Conservation (phyloP, 2,113 vertebrate genomes). For the Gracilinanus agilis region DNA sequence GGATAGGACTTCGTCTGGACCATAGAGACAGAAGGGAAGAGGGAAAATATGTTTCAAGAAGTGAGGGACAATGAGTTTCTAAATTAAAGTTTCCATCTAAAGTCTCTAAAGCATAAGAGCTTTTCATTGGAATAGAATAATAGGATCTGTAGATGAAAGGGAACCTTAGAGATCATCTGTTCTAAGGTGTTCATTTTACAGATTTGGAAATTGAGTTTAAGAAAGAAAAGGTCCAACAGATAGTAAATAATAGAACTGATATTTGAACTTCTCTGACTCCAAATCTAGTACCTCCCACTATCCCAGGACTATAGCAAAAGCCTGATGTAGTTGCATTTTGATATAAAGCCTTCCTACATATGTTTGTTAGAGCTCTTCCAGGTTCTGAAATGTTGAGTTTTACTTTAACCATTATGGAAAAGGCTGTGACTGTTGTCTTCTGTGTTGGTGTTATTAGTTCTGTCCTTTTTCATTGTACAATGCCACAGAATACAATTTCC, state of each 20-base stretch:
- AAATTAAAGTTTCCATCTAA: too few relatives aligned
- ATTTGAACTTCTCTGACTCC: not conserved
- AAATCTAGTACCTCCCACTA: not conserved
- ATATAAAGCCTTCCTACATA: not conserved
- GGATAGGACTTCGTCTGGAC: not conserved
- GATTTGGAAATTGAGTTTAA: not conserved
- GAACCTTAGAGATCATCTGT: not conserved
- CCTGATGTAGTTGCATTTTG: not conserved
- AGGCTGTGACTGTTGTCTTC: not conserved
- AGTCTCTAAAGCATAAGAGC: not conserved
- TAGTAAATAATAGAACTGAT: not conserved
- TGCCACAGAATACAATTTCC: not conserved
- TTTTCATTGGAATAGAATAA: not conserved
- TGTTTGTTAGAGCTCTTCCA: not conserved
- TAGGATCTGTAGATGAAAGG: not conserved
- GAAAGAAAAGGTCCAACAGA: not conserved
- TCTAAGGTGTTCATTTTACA: not conserved
- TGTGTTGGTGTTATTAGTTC: not conserved
- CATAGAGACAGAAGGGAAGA: not conserved
- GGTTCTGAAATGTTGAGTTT: not conserved
- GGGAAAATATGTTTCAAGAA: not conserved
- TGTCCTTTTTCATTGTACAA: not conserved
- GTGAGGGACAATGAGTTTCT: too few relatives aligned
- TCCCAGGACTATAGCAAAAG: not conserved
- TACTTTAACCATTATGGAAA: not conserved